Percentiles rank a stretch among this genome's conserved stretches.
phyloP scores from a whole-genome alignment of 1,140 invertebrate species.

The Sipha flava region DNA sequence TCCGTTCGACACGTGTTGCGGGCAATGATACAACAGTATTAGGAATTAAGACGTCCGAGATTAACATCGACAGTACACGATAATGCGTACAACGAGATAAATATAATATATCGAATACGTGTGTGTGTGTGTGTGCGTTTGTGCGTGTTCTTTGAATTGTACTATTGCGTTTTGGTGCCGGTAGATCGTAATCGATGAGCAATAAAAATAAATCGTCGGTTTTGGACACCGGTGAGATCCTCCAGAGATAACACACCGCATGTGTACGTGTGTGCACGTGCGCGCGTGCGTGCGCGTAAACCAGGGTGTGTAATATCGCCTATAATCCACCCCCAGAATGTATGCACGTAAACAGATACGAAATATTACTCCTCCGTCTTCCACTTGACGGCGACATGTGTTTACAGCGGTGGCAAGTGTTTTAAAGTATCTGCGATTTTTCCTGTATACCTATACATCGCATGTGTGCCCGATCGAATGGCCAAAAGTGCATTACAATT shows the following conservation, averaged over 20 bases:
- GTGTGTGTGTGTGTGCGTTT: too few species aligned
- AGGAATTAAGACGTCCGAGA: not conserved
- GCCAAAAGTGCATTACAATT: not conserved
- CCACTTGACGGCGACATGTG: conserved; percentile 27
- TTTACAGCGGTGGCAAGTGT: conserved; percentile 23
- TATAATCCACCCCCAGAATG: not conserved
- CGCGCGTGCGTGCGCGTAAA: not conserved
- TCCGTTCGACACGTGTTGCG: not conserved
- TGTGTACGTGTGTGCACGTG: too few species aligned
- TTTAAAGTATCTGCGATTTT: conserved; percentile 26
- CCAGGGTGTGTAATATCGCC: not conserved
- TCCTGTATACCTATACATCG: not conserved
- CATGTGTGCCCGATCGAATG: not conserved
- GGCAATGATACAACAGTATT: not conserved
- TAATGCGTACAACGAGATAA: too few species aligned
- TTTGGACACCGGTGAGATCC: not conserved
- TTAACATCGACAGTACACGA: too few species aligned
- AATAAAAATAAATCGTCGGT: not conserved
- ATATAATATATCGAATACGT: too few species aligned
- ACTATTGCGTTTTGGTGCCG: not conserved
- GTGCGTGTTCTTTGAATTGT: too few species aligned
- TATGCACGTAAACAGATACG: not conserved
- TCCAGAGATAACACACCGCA: not conserved
- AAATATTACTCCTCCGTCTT: not conserved
- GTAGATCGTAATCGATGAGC: not conserved